Evolutionary conservation across 2,113 vertebrate genomes (phyloP), one percentile per base, ranked within the genome.

Genomic region (Dasyornis broadbenti): DNA sequence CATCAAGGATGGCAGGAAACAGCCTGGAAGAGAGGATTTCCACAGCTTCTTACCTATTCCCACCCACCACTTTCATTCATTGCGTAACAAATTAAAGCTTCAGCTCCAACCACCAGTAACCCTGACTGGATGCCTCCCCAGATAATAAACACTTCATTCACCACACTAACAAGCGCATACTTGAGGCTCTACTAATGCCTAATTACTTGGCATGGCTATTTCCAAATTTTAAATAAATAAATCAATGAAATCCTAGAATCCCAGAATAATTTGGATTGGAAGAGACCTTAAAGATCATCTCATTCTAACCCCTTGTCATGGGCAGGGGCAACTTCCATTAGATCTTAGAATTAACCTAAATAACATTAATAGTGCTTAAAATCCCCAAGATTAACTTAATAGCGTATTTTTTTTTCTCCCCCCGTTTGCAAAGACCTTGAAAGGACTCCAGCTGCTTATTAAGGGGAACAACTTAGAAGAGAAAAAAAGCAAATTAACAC

Each of bases 371-470:
- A 76, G 21, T 68, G 19, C 13, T 53, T n/a, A 35, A 66, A 59
- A 60, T n/a, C 26, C 21, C 17, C 33, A 59, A 78, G 13, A 71
- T 26, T 63, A 80, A 45, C 26, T 73, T 65, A 35, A 52, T 42
- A 52, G 13, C 11, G 1, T 20, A 4, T n/a, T 73, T 40, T 79
- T 79, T 49, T 64, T 16, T 4, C 7, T 8, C 10, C 27, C 5
- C 9, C 18, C 12, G 37, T 30, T 30, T 35, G 40, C 53, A 93
- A 93, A 87, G 79, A 33, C 52, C 33, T 78, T 81, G 64, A 87
- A 94, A 92, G n/a, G 52, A 92, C 83, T 54, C 63, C 71, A 89
- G 47, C 52, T 87, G 54, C 70, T 96, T 89, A 84, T 91, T 89
- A 84, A 92, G 31, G 31, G 33, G 56, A 66, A 86, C 13, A n/a